Conservation (phyloP, 2,113 vertebrate species). For the Loxodonta africana region DNA sequence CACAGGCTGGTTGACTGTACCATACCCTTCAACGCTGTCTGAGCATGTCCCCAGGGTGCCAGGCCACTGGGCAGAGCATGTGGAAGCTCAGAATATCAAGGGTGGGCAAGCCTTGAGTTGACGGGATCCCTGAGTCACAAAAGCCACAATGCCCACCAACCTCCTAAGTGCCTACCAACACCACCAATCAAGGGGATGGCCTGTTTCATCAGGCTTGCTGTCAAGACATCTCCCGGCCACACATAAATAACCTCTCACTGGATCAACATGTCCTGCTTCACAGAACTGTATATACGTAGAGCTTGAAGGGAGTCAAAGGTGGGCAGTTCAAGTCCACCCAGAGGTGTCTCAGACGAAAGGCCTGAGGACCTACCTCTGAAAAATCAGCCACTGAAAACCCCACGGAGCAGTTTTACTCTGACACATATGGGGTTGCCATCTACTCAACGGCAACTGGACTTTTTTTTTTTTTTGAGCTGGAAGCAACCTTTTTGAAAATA, state of each 20-base stretch:
- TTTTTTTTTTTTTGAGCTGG: background rate
- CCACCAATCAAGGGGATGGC: background rate
- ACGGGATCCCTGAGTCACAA: background rate
- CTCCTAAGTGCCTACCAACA: background rate
- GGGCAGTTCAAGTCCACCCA: background rate
- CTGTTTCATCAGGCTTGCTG: background rate
- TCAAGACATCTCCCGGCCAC: background rate
- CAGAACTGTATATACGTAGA: background rate
- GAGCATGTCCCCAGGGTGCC: background rate
- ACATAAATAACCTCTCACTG: background rate
- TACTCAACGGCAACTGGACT: background rate
- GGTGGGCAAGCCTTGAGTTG: background rate
- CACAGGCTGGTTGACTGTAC: background rate
- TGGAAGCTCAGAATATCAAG: background rate
- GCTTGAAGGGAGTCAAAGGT: background rate
- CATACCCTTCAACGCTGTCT: background rate
- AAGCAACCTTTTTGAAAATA: background rate
- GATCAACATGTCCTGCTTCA: background rate
- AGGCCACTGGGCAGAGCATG: background rate
- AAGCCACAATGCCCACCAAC: background rate
- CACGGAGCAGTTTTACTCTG: background rate
- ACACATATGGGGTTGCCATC: background rate
- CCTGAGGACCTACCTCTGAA: background rate
- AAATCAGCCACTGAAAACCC: background rate
- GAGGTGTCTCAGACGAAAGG: background rate